phyloP scores from a whole-genome alignment of 2,888 invertebrate species.

The Nomada ferruginata region DNA sequence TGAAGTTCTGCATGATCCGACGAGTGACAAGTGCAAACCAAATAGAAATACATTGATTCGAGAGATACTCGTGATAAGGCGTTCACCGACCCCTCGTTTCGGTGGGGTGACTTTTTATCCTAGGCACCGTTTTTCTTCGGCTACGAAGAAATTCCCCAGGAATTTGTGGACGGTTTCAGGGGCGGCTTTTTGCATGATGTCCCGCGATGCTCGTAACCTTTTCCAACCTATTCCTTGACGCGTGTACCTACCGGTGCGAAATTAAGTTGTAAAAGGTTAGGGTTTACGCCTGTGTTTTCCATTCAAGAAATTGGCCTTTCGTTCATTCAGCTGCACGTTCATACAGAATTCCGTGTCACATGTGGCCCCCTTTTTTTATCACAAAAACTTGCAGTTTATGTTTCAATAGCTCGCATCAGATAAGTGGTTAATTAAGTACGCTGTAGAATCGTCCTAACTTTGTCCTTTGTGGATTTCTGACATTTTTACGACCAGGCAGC shows the following conservation, averaged over 20 bases:
- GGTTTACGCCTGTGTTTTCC: slow-evolving; percentile 42
- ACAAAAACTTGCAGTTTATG: background rate
- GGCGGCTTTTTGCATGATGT: slow-evolving; percentile 80
- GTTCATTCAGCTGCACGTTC: background rate
- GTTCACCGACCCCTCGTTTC: slow-evolving; percentile 62
- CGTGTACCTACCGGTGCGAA: slow-evolving; percentile 54
- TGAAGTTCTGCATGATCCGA: slow-evolving; percentile 31
- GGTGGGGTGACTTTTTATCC: slow-evolving; percentile 71
- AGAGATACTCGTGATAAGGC: slow-evolving; percentile 53
- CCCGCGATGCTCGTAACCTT: slow-evolving; percentile 73
- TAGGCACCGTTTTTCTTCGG: slow-evolving; percentile 62
- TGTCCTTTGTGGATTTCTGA: background rate
- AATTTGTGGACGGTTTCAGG: slow-evolving; percentile 78
- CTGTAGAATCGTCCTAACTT: no score
- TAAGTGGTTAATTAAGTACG: slow-evolving; percentile 6
- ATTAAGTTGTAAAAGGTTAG: slow-evolving; percentile 68
- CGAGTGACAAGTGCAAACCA: slow-evolving; percentile 19
- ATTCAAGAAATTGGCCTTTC: slow-evolving; percentile 11
- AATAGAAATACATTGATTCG: slow-evolving; percentile 48
- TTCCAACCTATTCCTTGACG: slow-evolving; percentile 69
- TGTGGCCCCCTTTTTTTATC: no score
- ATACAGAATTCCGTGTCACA: no score
- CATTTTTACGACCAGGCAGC: background rate
- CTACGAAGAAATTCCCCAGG: slow-evolving; percentile 74
- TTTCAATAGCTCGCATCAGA: background rate